These are phyloP conservation scores for Smutsia gigantea DNA, from an alignment of 2,797 vertebrate species.

Conservation along the genomic window DNA sequence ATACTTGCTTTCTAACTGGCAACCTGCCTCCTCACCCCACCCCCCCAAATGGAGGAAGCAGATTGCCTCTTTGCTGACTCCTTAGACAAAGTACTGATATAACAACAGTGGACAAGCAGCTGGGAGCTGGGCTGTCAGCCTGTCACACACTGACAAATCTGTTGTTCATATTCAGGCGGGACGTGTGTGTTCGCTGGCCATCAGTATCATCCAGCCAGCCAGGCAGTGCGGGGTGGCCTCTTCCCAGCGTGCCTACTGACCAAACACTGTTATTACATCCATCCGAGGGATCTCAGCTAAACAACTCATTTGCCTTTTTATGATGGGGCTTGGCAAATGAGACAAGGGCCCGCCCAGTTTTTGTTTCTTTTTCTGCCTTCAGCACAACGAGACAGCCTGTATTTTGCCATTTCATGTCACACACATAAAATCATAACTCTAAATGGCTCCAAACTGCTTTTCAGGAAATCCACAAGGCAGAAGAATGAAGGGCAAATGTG, in stretches of 20 bases:
- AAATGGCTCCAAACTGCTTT: conserved; percentile 66
- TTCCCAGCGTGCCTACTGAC: conserved; percentile 50
- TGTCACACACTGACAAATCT: conserved; percentile 98
- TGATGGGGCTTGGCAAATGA: conserved; percentile 56
- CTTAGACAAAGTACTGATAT: conserved; percentile 92
- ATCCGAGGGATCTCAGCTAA: conserved; percentile 61
- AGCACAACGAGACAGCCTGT: conserved; percentile 63
- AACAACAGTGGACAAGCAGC: conserved; percentile 98
- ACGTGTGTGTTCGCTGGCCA: conserved; percentile 87
- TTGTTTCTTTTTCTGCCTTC: conserved; percentile 66
- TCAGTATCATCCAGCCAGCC: conserved; percentile 84
- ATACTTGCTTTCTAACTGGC: conserved; percentile 86
- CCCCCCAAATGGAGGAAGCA: conserved; percentile 85
- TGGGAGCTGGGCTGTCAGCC: conserved; percentile 96
- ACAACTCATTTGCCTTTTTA: conserved; percentile 52
- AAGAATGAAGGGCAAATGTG: neutral
- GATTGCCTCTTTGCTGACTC: conserved; percentile 90
- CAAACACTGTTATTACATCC: conserved; percentile 60
- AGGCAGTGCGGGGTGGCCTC: conserved; percentile 22
- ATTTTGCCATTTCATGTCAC: conserved; percentile 72
- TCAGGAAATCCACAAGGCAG: conserved; percentile 38
- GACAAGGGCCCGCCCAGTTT: conserved; percentile 60
- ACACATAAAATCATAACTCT: conserved; percentile 70
- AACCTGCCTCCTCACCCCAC: conserved; percentile 83
- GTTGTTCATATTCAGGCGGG: conserved; percentile 95